A percentile compares a stretch with the other conserved stretches of the same genome.
Conservation (phyloP, 2,888 invertebrate species). For the Sinhomidia bicolor region DNA sequence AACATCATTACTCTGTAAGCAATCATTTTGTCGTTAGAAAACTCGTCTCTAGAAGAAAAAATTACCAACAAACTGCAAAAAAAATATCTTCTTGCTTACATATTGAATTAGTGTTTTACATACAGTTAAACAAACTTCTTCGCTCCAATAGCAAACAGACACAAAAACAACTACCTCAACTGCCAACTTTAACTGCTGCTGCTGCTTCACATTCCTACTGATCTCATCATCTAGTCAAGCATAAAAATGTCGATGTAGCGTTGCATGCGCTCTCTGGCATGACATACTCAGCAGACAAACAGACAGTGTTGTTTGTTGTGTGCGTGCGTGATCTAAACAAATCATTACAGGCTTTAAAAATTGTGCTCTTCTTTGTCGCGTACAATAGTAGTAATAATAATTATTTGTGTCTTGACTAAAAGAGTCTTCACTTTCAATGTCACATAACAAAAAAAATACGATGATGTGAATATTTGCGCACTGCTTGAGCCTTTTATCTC, state of each 20-base stretch:
- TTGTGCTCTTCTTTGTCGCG: not conserved
- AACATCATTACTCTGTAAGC: not conserved
- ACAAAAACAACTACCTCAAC: too few relatives aligned
- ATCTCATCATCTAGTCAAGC: constrained; percentile 12
- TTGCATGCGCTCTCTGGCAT: not conserved
- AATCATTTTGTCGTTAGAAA: constrained; percentile 25
- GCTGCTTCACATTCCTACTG: constrained; percentile 28
- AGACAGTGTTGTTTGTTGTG: not conserved
- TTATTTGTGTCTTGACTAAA: constrained; percentile 7
- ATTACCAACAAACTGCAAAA: constrained; percentile 18
- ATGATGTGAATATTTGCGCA: constrained; percentile 3
- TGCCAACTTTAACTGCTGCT: not conserved
- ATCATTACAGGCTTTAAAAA: constrained; percentile 52
- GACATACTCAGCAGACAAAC: not conserved
- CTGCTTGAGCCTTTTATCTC: constrained; percentile 30
- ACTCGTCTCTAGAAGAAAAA: constrained; percentile 29
- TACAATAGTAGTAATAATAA: too few relatives aligned
- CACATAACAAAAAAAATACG: not conserved
- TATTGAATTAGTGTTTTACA: constrained; percentile 19
- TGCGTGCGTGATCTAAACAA: constrained; percentile 61
- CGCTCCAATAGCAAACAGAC: not conserved
- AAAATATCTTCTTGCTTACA: constrained; percentile 14
- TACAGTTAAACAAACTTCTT: constrained; percentile 22
- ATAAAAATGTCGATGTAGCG: not conserved
- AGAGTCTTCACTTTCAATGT: constrained; percentile 22